Base-by-base conservation (phyloP, 1,140 invertebrate species). In the Habropoda laboriosa region DNA sequence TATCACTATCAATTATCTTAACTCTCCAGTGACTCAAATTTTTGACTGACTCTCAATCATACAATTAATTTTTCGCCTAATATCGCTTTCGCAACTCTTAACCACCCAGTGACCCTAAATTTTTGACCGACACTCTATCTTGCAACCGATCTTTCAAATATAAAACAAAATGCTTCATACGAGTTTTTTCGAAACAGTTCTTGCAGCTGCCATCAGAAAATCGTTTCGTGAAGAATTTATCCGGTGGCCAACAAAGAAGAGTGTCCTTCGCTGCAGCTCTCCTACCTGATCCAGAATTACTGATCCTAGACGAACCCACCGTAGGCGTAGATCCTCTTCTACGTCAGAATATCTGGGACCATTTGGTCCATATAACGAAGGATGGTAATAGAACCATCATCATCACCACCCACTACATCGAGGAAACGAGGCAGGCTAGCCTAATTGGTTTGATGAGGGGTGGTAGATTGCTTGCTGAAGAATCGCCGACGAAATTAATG, bases 401-500 rank as follows among this genome's bases (percentile, higher is more conserved):
- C 76, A 98, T 99, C 74, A 99, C 98, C 1, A 99, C 98, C 16
- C 98, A 99, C 94, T 99, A 99, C 89, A 99, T 99, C 77, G 98
- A 99, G 91, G 98, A 99, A 92, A 98, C 98, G 3, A 95, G 97
- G 80, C 97, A 99, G 92, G 98, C 98, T 16, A 94, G 95, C 88
- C 94, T 96, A 86, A 98, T 99, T 89, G 98, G 98, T 2, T 92
- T 99, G 5, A 98, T 99, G 97, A 94, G 98, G 83, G 96, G 96
- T 75, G 98, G 98, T 1, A 95, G 96, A 82, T 96, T 99, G 87
- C 92, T 99, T 18, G 98, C 98, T 0, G 98, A 99, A 92, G 96
- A 98, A 89, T 96, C 97, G 3, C 98, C 98, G 0, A 94, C 94
- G 8, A 95, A 94, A 72, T 92, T 99, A 2, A 95, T 99, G 77